These are phyloP conservation scores for Caenorhabditis wallacei DNA, from an alignment of 2,888 invertebrate species.

Conservation along the genomic window DNA sequence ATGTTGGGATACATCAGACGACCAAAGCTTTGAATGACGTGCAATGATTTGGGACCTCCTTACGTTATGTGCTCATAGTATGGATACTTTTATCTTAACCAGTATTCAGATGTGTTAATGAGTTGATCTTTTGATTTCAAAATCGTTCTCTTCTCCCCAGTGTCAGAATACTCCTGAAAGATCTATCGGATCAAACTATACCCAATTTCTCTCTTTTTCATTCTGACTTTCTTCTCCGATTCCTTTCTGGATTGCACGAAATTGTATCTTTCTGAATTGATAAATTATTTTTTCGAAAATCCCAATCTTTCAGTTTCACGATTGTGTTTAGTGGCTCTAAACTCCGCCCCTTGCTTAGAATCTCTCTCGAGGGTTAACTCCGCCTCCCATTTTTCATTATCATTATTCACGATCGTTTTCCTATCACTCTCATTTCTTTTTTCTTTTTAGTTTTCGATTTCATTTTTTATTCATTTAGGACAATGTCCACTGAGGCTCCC, in stretches of 20 bases:
- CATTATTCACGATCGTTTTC: background rate
- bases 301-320: background rate
- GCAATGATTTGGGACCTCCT: no score
- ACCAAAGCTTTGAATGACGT: no score
- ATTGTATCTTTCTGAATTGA: background rate
- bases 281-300: no score
- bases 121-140: background rate
- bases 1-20: no score
- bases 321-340: background rate
- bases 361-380: background rate
- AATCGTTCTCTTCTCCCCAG: background rate
- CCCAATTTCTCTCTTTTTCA: background rate
- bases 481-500: background rate
- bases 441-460: background rate
- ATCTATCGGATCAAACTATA: background rate
- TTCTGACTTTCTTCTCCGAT: background rate
- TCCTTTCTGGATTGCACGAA: background rate
- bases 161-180: background rate
- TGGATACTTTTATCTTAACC: no score
- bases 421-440: background rate
- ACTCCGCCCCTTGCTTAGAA: background rate
- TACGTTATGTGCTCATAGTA: no score
- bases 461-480: background rate
- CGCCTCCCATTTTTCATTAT: background rate
- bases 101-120: no score